Percentiles rank a stretch among this genome's conserved stretches.
Evolutionary conservation across 1,140 invertebrate species (phyloP).

Genomic region (Elysia chlorotica): DNA sequence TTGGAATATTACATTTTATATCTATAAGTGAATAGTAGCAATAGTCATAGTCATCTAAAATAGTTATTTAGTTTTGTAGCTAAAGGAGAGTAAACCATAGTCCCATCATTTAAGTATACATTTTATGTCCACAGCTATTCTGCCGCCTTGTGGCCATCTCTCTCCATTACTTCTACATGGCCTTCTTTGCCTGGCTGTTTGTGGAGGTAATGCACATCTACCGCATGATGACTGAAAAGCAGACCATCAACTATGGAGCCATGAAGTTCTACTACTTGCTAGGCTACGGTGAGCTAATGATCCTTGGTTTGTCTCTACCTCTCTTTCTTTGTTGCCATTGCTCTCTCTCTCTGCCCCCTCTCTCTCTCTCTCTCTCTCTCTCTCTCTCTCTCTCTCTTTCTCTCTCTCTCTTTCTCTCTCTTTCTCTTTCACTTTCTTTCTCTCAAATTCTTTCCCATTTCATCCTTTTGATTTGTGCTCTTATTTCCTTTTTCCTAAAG

Average conservation of each 20-base stretch:
- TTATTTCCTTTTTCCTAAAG: background rate
- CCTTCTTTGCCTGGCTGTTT: conserved; percentile 87
- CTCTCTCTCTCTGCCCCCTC: no score
- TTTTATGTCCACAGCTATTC: conserved; percentile 47
- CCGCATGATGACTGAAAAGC: conserved; percentile 91
- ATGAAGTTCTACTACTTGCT: conserved; percentile 94
- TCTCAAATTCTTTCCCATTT: background rate
- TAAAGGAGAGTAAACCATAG: no score
- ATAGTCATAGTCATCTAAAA: no score
- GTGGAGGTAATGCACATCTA: conserved; percentile 91
- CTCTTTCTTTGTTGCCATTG: no score
- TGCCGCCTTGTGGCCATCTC: conserved; percentile 91
- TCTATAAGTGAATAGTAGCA: no score
- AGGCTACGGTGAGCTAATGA: conserved; percentile 84
- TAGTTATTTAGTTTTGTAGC: no score
- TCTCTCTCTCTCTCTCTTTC: background rate
- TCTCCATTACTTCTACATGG: conserved; percentile 90
- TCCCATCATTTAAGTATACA: no score
- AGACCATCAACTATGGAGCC: conserved; percentile 93
- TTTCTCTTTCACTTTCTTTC: background rate
- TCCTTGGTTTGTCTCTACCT: no score
- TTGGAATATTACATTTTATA: no score
- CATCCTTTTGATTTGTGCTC: background rate
- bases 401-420: background rate
- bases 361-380: background rate